These are phyloP conservation scores for Ageneiosus marmoratus DNA, from an alignment of 2,113 vertebrate species.

Conservation along the genomic window DNA sequence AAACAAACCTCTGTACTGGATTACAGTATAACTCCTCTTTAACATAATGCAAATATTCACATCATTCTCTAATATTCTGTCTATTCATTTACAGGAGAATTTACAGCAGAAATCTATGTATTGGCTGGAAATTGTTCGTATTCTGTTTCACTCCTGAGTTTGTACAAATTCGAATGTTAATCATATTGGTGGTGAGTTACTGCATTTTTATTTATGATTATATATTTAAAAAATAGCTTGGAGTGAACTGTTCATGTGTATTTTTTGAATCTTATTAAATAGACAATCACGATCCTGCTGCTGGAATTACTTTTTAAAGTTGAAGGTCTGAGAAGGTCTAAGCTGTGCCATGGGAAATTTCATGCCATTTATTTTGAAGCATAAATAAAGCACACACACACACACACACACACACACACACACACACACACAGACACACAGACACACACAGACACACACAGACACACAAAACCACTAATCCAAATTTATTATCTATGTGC, in stretches of 20 bases:
- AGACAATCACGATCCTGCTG: background rate
- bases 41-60: too few species aligned
- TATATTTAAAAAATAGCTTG: background rate
- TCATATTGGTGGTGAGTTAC: background rate
- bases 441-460: too few species aligned
- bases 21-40: too few species aligned
- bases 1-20: too few species aligned
- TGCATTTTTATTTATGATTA: background rate
- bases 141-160: background rate
- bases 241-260: background rate
- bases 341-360: background rate
- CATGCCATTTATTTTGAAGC: background rate
- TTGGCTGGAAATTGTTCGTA: too few species aligned
- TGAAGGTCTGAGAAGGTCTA: background rate
- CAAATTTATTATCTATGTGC: background rate
- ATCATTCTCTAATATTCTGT: too few species aligned
- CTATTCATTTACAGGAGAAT: background rate
- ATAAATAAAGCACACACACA: slow-evolving; percentile 4
- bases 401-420: slow-evolving; percentile 28
- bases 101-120: background rate
- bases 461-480: slow-evolving; percentile 24
- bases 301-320: background rate
- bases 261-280: background rate
- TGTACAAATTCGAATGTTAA: background rate
- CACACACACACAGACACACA: too few species aligned